These are phyloP conservation scores for Oegoconia quadripuncta DNA, from an alignment of 2,888 invertebrate species.

Conservation along the genomic window DNA sequence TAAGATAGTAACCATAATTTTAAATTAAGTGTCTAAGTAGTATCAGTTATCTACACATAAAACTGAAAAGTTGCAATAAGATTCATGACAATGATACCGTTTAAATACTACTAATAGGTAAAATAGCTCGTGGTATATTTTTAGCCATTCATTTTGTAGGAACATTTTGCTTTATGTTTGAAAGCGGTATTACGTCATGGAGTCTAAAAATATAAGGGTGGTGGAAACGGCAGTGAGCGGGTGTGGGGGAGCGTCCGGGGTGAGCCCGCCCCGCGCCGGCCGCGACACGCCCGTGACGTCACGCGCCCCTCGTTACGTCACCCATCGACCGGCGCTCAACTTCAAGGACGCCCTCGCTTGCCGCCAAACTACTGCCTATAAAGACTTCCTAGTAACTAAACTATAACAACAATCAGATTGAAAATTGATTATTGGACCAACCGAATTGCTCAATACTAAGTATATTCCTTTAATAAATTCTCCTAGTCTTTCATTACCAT, in stretches of 20 bases:
- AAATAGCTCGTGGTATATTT: slow-evolving; percentile 26
- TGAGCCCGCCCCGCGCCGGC: slow-evolving; percentile 29
- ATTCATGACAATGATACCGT: background rate
- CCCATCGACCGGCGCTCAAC: slow-evolving; percentile 63
- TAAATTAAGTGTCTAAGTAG: too few species aligned
- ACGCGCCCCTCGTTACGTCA: slow-evolving; percentile 58
- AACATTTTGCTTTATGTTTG: slow-evolving; percentile 40
- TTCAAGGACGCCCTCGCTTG: slow-evolving; percentile 69
- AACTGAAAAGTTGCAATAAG: background rate
- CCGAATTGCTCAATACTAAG: too few species aligned
- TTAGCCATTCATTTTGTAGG: slow-evolving; percentile 38
- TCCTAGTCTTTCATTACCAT: too few species aligned
- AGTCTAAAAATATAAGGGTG: slow-evolving; percentile 68
- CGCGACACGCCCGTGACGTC: slow-evolving; percentile 69
- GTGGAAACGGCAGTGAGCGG: slow-evolving; percentile 43
- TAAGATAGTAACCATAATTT: too few species aligned
- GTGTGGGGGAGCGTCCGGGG: slow-evolving; percentile 26
- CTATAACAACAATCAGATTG: too few species aligned
- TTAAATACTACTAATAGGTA: background rate
- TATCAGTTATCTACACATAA: too few species aligned
- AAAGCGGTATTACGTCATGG: slow-evolving; percentile 62
- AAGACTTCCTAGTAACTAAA: background rate
- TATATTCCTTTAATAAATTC: too few species aligned
- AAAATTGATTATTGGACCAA: too few species aligned
- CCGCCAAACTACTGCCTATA: slow-evolving; percentile 48